Base-by-base conservation (phyloP, 53 echinoderm and acorn worm genomes). In the Echinometra lucunter region DNA sequence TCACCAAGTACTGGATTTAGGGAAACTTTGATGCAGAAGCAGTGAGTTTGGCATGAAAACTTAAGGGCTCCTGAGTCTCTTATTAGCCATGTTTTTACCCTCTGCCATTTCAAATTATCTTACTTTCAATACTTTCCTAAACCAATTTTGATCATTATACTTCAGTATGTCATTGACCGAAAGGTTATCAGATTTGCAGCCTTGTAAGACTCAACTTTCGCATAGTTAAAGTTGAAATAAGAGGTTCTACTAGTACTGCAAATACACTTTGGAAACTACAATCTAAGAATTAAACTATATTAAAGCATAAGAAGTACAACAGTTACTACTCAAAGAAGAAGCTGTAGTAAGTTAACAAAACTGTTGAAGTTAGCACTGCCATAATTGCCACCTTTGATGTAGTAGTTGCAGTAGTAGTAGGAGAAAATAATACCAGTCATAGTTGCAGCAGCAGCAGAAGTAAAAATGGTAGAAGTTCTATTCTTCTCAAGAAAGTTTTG, bases 21-120 rank as follows among this genome's bases (percentile, higher is more conserved):
- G 49, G 49, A 21, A 5, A 40, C 78, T 19, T 78, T 78, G 49
- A 85, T 0, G 30, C 85, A 85, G n/a, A 85, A 15, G n/a, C 2
- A 47, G 47, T 0, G 44, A 28, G 85, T 85, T 85, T 53, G 85
- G 85, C 85, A 85, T 13, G 49, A 35, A 85, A 85, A 42, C 2
- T 81, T 44, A 38, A 1, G 40, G 85, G 85, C 49, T 49, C 85
- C 49, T 85, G 49, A 85, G n/a, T 49, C 85, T 49, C 85, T 85
- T 49, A 47, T 85, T 47, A 53, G 53, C n/a, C 12, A 49, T 53
- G 49, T 85, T 85, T 85, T 85, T 85, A 49, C 49, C 10, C 5
- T 2, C 30, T 85, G 85, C 85, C 85, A 53, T n/a, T 28, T 13
- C 25, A 85, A 30, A 47, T 85, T 53, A 85, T 85, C 85, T 85